Conservation (phyloP, 2,113 vertebrate species). For the Oophaga pumilio region DNA sequence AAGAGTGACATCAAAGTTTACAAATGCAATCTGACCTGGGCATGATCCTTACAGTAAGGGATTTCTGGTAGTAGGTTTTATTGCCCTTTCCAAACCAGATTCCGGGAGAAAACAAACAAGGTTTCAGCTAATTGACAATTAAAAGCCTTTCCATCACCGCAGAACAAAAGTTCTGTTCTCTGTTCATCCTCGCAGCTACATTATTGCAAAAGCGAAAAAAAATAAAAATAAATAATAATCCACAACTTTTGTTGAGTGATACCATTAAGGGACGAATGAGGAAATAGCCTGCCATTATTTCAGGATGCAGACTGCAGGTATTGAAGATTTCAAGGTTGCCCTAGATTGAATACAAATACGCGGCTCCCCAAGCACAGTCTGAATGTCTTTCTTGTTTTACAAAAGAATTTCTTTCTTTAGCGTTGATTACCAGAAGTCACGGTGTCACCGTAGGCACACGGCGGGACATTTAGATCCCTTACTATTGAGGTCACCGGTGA, state of each 20-base stretch:
- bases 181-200: neutral
- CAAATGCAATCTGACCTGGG: neutral
- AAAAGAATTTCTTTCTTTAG: conserved; percentile 23
- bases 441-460: neutral
- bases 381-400: conserved; percentile 31
- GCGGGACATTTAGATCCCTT: conserved; percentile 39
- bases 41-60: neutral
- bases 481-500: conserved; percentile 25
- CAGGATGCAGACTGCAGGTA: conserved; percentile 8
- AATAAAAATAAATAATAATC: conserved; percentile 20
- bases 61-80: neutral
- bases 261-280: conserved; percentile 20
- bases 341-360: conserved; percentile 35
- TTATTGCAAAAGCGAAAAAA: conserved; percentile 13
- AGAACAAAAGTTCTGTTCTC: neutral
- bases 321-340: conserved; percentile 43
- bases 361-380: neutral
- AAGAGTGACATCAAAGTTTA: neutral
- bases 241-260: conserved; percentile 13
- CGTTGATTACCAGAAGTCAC: conserved; percentile 24
- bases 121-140: neutral
- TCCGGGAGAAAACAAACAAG: neutral
- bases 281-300: conserved; percentile 18
- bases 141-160: neutral
- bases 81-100: neutral